These are phyloP conservation scores for Nomada goodeniana DNA, from an alignment of 2,888 invertebrate species.

Conservation along the genomic window DNA sequence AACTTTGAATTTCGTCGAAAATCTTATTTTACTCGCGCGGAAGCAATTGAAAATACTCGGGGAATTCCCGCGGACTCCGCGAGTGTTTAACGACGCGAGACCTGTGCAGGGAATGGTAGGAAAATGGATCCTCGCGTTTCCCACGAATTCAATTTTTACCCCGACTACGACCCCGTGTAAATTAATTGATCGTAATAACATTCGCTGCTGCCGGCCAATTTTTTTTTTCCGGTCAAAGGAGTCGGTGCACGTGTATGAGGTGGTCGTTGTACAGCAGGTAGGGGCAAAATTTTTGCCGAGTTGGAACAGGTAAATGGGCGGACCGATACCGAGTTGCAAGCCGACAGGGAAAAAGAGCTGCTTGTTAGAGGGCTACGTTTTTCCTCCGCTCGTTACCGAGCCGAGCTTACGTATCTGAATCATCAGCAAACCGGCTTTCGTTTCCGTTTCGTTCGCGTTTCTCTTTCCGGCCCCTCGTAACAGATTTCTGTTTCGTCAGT, in stretches of 20 bases:
- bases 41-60: slow-evolving; percentile 25
- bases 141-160: neutral
- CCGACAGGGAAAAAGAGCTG: slow-evolving; percentile 34
- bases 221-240: neutral
- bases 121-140: neutral
- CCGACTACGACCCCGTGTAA: neutral
- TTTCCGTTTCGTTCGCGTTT: slow-evolving; percentile 17
- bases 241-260: neutral
- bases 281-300: neutral
- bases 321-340: neutral
- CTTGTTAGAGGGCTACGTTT: slow-evolving; percentile 45
- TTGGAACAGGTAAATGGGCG: neutral
- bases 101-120: too few species aligned
- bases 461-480: slow-evolving; percentile 23
- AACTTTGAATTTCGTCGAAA: slow-evolving; percentile 42
- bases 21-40: slow-evolving; percentile 2
- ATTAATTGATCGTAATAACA: neutral
- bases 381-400: slow-evolving; percentile 46
- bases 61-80: slow-evolving; percentile 8
- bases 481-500: slow-evolving; percentile 65
- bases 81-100: slow-evolving; percentile 6
- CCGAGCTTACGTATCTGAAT: slow-evolving; percentile 43
- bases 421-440: slow-evolving; percentile 24
- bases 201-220: neutral
- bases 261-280: neutral